Evolutionary conservation across 2,113 vertebrate genomes (phyloP).

Genomic region (Dascyllus trimaculatus): DNA sequence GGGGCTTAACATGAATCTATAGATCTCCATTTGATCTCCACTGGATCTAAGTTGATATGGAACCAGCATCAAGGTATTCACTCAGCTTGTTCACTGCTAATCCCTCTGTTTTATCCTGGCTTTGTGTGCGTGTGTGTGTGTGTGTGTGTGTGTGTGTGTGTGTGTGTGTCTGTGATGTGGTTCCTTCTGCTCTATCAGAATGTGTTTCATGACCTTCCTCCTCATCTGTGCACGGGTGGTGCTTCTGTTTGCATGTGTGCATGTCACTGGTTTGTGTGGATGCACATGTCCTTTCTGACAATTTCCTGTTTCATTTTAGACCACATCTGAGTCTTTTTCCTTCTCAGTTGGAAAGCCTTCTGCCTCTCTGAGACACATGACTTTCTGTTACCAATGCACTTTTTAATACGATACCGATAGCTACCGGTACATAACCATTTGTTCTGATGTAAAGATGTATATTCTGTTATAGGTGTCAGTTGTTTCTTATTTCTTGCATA

Average conservation of each 20-base stretch:
- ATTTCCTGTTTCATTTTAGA: constrained; percentile 20
- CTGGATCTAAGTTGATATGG: constrained; percentile 37
- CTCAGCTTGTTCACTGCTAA: neutral
- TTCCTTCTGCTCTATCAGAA: constrained; percentile 40
- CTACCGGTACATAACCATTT: too few relatives aligned
- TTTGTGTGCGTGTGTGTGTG: neutral
- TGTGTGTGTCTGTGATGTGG: constrained; percentile 82
- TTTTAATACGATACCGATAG: too few relatives aligned
- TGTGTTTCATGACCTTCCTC: constrained; percentile 34
- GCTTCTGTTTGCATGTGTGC: constrained; percentile 6
- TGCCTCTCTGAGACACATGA: neutral
- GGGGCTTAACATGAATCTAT: too few relatives aligned
- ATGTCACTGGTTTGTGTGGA: neutral
- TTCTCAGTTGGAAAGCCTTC: neutral
- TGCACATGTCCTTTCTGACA: neutral
- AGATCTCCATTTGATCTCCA: constrained; percentile 49
- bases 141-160: constrained; percentile 7
- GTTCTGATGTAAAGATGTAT: too few relatives aligned
- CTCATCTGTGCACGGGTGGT: neutral
- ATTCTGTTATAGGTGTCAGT: too few relatives aligned
- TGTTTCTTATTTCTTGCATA: too few relatives aligned
- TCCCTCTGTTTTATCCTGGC: too few relatives aligned
- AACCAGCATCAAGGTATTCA: constrained; percentile 29
- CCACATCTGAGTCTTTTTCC: constrained; percentile 3
- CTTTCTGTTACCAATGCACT: too few relatives aligned